Evolutionary conservation across 2,113 vertebrate genomes (phyloP), one percentile per base, ranked within the genome.

Genomic region (Calidris pugnax): DNA sequence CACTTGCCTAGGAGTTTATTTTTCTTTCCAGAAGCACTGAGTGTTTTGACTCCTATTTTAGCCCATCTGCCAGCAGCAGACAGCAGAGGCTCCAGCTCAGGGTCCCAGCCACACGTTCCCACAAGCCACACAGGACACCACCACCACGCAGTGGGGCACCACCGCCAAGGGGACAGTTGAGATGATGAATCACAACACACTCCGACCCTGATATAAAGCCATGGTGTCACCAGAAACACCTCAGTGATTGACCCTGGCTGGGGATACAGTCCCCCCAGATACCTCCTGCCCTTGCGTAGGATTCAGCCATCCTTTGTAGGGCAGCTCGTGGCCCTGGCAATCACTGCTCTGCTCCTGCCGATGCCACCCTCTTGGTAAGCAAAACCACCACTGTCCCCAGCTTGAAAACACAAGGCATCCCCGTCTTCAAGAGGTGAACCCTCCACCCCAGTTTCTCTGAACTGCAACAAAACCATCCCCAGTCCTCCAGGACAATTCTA

Each of bases 101-200:
- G 0, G 39, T 51, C 63, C 39, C 55, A 45, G 27, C 35, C 56
- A 50, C n/a, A 8, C 0, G 0, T 47, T 51, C 83, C 30, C 79
- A 48, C 32, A 9, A 48, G 50, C 63, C 4, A 2, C 6, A 0
- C 0, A 1, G 32, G 59, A 56, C 35, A 53, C 7, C 27, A 53
- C 7, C 27, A n/a, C 11, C 9, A 2, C 0, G 4, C 33, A 39
- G 37, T 73, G n/a, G 23, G 41, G n/a, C 64, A 63, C 55, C 35
- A 24, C 35, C 45, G 62, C 56, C 33, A 20, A 55, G 23, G 23
- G 57, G 57, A 45, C 43, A 51, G 50, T 0, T 22, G 20, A 77
- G 17, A 32, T 9, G 28, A 80, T 27, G 43, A 88, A 55, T 3
- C 13, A 16, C 64, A 77, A 19, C 16, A 35, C 6, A 1, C 28